Percentiles rank a stretch among this genome's conserved stretches.
phyloP scores from a whole-genome alignment of 2,113 vertebrate genomes.

The Peromyscus polionotus region DNA sequence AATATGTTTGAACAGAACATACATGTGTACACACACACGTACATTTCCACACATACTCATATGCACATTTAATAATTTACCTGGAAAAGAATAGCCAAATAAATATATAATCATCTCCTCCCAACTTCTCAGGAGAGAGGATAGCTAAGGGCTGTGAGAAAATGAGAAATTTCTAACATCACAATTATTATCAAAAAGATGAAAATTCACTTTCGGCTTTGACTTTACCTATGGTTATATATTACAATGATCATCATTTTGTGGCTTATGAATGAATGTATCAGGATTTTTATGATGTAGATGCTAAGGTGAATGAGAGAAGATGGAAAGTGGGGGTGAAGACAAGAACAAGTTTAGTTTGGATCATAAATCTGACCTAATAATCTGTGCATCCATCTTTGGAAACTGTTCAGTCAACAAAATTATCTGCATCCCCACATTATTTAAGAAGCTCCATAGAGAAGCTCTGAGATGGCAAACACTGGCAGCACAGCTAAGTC shows the following conservation, averaged over 20 bases:
- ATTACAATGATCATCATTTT: neutral
- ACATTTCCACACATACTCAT: neutral
- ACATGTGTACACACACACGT: neutral
- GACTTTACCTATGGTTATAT: neutral
- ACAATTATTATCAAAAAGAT: constrained; percentile 8
- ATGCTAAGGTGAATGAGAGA: neutral
- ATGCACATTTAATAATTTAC: neutral
- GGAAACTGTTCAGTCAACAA: neutral
- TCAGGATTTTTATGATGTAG: constrained; percentile 36
- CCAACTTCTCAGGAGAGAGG: neutral
- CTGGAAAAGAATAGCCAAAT: neutral
- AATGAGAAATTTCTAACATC: neutral
- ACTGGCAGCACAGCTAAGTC: neutral
- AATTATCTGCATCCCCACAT: neutral
- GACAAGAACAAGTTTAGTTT: neutral
- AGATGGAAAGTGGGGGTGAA: neutral
- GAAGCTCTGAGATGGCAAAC: neutral
- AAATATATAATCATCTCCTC: neutral
- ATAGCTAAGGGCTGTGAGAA: neutral
- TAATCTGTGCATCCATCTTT: constrained; percentile 1
- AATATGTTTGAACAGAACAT: neutral
- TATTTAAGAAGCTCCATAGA: neutral
- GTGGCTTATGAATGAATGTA: neutral
- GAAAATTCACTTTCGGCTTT: constrained; percentile 30
- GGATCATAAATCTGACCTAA: neutral